Conservation (phyloP, 2,888 invertebrate genomes). For the Plebejus argus region DNA sequence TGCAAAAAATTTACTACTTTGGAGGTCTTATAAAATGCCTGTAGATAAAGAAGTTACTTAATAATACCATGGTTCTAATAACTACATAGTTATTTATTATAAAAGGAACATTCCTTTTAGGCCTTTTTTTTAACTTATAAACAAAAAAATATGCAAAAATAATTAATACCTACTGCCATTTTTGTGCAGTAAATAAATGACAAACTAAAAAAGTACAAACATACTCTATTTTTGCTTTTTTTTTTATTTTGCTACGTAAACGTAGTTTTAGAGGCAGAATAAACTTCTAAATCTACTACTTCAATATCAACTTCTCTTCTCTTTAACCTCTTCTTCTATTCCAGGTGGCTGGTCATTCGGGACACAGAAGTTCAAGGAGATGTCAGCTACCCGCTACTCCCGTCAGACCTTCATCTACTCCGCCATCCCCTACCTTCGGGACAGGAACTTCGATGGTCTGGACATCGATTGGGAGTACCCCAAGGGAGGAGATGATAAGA, state of each 20-base stretch:
- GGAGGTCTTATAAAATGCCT: neutral
- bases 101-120: neutral
- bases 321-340: neutral
- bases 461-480: slow-evolving; percentile 97
- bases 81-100: neutral
- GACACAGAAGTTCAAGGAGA: slow-evolving; percentile 97
- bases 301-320: neutral
- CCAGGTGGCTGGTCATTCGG: slow-evolving; percentile 98
- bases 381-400: slow-evolving; percentile 92
- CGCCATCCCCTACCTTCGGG: slow-evolving; percentile 93
- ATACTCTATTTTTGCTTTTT: neutral
- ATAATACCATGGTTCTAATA: neutral
- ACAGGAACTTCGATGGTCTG: slow-evolving; percentile 92
- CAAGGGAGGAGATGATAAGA: slow-evolving; percentile 95
- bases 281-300: neutral
- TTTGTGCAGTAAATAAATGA: too few relatives aligned
- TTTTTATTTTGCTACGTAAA: neutral
- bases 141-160: too few relatives aligned
- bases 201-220: too few relatives aligned
- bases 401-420: slow-evolving; percentile 97
- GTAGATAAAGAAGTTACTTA: neutral
- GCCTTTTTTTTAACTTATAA: too few relatives aligned
- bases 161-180: too few relatives aligned
- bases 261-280: neutral
- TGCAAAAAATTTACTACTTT: neutral